Base-by-base conservation (phyloP, 2,797 vertebrate species). In the Mareca strepera region DNA sequence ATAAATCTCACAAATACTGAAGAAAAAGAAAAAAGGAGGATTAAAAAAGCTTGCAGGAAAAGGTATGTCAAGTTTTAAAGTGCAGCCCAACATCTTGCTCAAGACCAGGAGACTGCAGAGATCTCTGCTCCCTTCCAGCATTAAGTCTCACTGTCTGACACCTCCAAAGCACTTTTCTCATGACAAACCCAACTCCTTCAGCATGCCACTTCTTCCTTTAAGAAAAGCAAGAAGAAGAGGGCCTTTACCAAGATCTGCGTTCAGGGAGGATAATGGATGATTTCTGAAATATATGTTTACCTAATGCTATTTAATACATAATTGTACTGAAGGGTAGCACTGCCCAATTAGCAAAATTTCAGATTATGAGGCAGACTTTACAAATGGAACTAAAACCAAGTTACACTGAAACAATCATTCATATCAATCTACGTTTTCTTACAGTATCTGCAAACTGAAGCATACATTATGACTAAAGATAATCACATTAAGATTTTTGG, bases 371-470 rank as follows among this genome's bases (percentile, higher is more conserved):
- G 60, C 6, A 35, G 93, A 85, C 31, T 88, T 26, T 79, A 93
- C 63, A 89, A 80, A 59, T n/a, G 74, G 92, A 97, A 91, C 79
- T 89, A 86, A 94, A 95, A 46, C 82, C n/a, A 62, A 25, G 28
- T 96, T 94, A 95, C 88, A 58, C 63, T 58, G 66, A 96, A 97
- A 95, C 86, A 96, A 96, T 96, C 64, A 94, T 60, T 92, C 59
- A 88, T 88, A 95, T 97, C 92, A 89, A 95, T 94, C 94, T 91
- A 85, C 84, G 92, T 91, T 97, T 95, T 94, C 86, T 66, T 94
- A 77, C 66, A 91, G 46, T 56, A 90, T 79, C 92, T 94, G 63
- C 62, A 97, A 88, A 94, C 37, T 74, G 74, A 77, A 96, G 67
- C 86, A 86, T 14, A 86, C 35, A 76, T 82, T 93, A 68, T 87